These are phyloP conservation scores for Microctonus hyperodae DNA, from an alignment of 2,888 invertebrate genomes.

Conservation along the genomic window DNA sequence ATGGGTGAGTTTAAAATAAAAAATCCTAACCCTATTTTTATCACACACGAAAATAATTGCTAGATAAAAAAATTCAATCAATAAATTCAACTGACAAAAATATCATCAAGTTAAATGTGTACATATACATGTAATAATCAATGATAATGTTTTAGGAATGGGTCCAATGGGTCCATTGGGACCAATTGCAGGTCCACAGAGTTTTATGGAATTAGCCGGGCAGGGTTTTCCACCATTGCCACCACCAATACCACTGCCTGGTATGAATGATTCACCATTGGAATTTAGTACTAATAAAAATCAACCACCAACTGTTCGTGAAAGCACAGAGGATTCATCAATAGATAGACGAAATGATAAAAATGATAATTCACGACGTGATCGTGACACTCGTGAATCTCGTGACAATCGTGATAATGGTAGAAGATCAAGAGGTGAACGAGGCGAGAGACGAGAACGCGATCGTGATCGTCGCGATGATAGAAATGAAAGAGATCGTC, in stretches of 20 bases:
- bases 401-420: conserved; percentile 61
- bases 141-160: conserved; percentile 49
- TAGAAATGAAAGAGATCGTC: conserved; percentile 57
- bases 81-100: neutral
- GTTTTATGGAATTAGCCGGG: conserved; percentile 60
- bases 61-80: neutral
- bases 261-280: conserved; percentile 69
- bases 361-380: conserved; percentile 55
- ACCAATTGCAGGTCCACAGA: conserved; percentile 56
- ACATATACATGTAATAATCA: too few species aligned
- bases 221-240: conserved; percentile 60
- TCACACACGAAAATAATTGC: neutral
- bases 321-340: conserved; percentile 50
- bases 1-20: conserved; percentile 50
- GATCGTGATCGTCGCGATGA: conserved; percentile 57
- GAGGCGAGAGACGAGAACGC: conserved; percentile 62
- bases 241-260: conserved; percentile 60
- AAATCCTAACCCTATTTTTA: conserved; percentile 11
- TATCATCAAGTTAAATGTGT: too few species aligned
- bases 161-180: conserved; percentile 58
- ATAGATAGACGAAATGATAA: conserved; percentile 57
- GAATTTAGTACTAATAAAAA: conserved; percentile 71
- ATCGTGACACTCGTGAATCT: conserved; percentile 59
- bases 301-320: conserved; percentile 67
- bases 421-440: conserved; percentile 58